Percentiles rank a stretch among this genome's conserved stretches.
Evolutionary conservation across 2,797 vertebrate genomes (phyloP).

Genomic region (Gambusia yucatana): DNA sequence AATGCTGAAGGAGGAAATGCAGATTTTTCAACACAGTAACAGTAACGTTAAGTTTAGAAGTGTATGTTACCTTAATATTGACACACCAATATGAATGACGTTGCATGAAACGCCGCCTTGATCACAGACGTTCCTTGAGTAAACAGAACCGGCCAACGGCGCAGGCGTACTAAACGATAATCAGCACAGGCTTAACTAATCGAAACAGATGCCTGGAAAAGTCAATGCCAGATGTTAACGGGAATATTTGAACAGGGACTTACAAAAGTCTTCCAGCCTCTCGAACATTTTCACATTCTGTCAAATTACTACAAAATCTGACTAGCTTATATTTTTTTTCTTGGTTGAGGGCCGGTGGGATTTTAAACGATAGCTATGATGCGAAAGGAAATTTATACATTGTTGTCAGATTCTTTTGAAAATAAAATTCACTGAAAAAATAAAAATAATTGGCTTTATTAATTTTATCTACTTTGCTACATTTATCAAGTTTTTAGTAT

Average conservation of each 20-base stretch:
- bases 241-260: not conserved
- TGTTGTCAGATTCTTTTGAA: not conserved
- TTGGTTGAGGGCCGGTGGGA: not conserved
- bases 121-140: not conserved
- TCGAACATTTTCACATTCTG: not conserved
- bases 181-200: constrained; percentile 45
- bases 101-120: not conserved
- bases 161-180: not conserved
- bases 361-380: not conserved
- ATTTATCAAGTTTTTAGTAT: not conserved
- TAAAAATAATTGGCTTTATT: not conserved
- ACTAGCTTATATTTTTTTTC: not conserved
- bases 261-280: not conserved
- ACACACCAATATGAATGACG: constrained; percentile 52
- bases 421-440: not conserved
- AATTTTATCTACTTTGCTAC: not conserved
- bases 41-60: not conserved
- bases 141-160: not conserved
- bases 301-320: not conserved
- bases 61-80: not conserved
- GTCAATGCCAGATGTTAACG: not conserved
- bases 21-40: not conserved
- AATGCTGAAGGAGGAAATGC: not conserved
- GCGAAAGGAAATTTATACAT: not conserved
- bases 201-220: constrained; percentile 19